Evolutionary conservation across 1,140 invertebrate genomes (phyloP), one percentile per base, ranked within the genome.

Genomic region (Yoshiicerus persimilis): DNA sequence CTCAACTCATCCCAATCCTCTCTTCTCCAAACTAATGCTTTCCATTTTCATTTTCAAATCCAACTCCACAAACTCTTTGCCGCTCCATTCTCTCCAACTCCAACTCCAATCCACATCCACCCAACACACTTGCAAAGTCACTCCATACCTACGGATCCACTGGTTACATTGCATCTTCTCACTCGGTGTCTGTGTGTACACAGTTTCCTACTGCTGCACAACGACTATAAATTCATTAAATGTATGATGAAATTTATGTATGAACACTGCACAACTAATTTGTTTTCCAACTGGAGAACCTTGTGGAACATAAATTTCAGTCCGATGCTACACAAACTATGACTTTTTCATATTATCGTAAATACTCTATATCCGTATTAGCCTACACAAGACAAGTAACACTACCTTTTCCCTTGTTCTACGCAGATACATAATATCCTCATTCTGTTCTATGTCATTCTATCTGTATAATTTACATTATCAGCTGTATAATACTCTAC

Each of bases 191-290:
- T 20, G 41, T 16, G n/a, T n/a, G n/a, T n/a, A 5, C 66, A 64
- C 30, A 27, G 66, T 30, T 30, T 70, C 66, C 25, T 70, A 70
- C 66, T 70, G 66, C 66, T 70, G 30, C 66, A 70, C 75, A 80
- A 80, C 75, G 75, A 80, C 75, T 32, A 84, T 84, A 84, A 56
- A 84, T 62, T 36, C 47, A 84, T 84, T 84, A 84, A 47, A 30
- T 84, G 23, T 47, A 56, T 84, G 83, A 84, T 80, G 83, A 56
- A 86, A 86, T 86, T 86, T 86, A 86, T 86, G 85, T 86, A 64
- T 36, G 62, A 86, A 86, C 85, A 86, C 85, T 56, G 62, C 47
- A 70, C 85, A 66, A 87, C 86, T 87, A 87, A 87, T 87, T 87
- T 87, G 66, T 87, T 87, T 70, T 87, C 62, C 66, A 87, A 77